Evolutionary conservation across 1,140 invertebrate species (phyloP), one percentile per base, ranked within the genome.

Genomic region (Phortica variegata): DNA sequence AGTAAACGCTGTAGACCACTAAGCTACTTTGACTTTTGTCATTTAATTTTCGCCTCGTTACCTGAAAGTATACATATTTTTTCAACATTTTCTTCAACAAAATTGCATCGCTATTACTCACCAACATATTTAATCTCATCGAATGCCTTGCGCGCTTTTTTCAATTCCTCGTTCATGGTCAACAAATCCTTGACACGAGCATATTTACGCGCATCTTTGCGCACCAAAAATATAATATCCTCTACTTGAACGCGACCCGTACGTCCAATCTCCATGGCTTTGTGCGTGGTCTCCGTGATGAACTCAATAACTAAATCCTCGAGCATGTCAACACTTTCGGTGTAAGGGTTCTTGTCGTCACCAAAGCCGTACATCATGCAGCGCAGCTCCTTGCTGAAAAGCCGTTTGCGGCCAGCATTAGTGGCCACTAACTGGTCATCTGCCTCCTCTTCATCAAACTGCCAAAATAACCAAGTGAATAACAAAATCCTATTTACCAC

Each of bases 361-460:
- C 97, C 97, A 83, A 99, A 99, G 0, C 97, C 97, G 78, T 96
- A 99, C 93, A 99, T 98, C 96, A 99, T 99, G 66, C 95, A 97
- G 29, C 95, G 82, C 33, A 99, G 77, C 78, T 95, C 91, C 76
- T 95, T 93, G 26, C 90, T 92, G 57, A 95, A 95, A 1, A 93
- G 71, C 40, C 91, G 79, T 78, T 93, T 93, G 17, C 89, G 79
- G 13, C 88, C 90, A 39, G 85, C 83, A 12, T 85, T 80, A 29
- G 87, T 84, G 13, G 81, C 79, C 12, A 81, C 81, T 15, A 86
- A 78, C 34, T 83, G 80, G 37, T 83, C 79, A 56, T 86, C 85
- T 2, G 80, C 77, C 31, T 80, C 81, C 55, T 87, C 86, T 65
- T 87, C 85, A 68, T 88, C 86, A 13, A 69, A 68, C 44, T 68